These are phyloP conservation scores for Siphlonurus alternatus DNA, from an alignment of 2,888 invertebrate species.

Conservation along the genomic window DNA sequence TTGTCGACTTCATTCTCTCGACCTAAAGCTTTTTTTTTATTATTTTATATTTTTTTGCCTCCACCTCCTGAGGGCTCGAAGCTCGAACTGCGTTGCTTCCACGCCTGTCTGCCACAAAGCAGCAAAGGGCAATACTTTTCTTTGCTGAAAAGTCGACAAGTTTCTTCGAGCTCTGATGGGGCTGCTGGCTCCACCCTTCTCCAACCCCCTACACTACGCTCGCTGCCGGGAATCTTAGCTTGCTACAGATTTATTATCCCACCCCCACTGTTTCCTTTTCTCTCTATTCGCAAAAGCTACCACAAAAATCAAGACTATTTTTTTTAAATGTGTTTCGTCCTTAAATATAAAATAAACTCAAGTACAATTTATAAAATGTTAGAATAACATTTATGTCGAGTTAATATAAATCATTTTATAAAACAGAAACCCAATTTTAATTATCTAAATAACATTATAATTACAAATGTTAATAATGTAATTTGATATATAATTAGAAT, in stretches of 20 bases:
- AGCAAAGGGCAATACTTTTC: background rate
- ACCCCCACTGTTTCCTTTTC: background rate
- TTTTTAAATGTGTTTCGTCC: background rate
- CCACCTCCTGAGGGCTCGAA: background rate
- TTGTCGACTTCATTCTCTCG: background rate
- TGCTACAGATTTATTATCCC: background rate
- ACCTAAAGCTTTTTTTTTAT: background rate
- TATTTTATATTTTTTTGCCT: background rate
- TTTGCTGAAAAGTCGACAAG: background rate
- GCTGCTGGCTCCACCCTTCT: background rate
- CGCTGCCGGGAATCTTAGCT: background rate
- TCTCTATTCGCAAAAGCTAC: background rate
- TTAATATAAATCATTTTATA: too few species aligned
- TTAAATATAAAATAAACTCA: too few species aligned
- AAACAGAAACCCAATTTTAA: too few species aligned
- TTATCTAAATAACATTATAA: too few species aligned
- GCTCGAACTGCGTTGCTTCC: background rate
- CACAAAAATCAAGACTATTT: background rate
- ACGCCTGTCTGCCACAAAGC: background rate
- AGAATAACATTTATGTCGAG: too few species aligned
- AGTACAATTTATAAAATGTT: too few species aligned
- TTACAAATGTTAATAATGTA: too few species aligned
- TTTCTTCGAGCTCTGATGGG: background rate
- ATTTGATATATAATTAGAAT: too few species aligned
- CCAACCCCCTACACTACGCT: background rate